phyloP scores from a whole-genome alignment of 1,140 invertebrate genomes.

The Drosophila setifemur region DNA sequence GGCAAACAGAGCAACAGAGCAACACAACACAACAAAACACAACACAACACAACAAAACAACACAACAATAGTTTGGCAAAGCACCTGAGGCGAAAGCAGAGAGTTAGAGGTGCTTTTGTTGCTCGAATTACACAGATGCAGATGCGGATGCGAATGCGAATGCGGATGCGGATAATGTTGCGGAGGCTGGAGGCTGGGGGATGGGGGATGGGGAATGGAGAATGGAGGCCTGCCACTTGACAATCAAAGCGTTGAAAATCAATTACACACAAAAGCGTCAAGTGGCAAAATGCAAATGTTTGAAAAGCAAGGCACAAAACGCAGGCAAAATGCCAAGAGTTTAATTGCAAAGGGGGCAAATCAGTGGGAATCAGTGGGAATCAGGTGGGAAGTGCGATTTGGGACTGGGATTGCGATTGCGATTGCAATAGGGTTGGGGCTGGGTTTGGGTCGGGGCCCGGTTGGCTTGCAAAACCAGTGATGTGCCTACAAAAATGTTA shows the following conservation, averaged over 20 bases:
- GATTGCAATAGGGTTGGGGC: no score
- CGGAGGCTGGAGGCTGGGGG: background rate
- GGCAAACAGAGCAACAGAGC: slow-evolving; percentile 6
- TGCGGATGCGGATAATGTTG: no score
- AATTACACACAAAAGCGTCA: slow-evolving; percentile 72
- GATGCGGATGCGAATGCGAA: no score
- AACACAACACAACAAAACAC: no score
- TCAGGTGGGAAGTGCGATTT: no score
- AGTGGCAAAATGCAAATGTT: slow-evolving; percentile 67
- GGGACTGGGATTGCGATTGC: no score
- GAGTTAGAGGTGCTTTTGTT: slow-evolving; percentile 13
- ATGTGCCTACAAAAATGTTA: slow-evolving; percentile 45
- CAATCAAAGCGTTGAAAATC: slow-evolving; percentile 73
- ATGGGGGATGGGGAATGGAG: background rate
- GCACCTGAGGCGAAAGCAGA: slow-evolving; percentile 4
- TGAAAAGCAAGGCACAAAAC: slow-evolving; percentile 45
- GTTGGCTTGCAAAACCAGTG: background rate
- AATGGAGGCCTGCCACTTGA: slow-evolving; percentile 48
- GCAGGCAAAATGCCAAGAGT: slow-evolving; percentile 8
- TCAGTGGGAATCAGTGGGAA: background rate
- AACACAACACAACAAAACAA: slow-evolving; percentile 1
- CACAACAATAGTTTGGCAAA: slow-evolving; percentile 40
- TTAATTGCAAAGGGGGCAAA: slow-evolving; percentile 20
- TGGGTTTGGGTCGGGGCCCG: no score
- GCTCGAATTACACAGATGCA: no score